Conservation (phyloP, 2,113 vertebrate species). For the Leuciscus idus region DNA sequence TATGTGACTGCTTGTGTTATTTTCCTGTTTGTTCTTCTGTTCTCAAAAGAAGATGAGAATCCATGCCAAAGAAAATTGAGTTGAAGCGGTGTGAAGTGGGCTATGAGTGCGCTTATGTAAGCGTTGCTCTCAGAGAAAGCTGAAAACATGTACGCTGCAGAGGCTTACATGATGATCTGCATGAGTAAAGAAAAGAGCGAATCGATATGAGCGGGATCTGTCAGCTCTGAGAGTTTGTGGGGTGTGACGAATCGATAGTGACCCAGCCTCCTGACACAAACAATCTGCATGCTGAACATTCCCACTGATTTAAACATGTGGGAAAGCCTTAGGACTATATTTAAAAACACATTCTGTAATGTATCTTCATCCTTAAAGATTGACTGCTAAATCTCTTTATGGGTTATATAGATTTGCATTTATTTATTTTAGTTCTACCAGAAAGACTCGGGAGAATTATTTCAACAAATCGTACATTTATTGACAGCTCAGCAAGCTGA, state of each 20-base stretch:
- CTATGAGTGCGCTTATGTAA: constrained; percentile 72
- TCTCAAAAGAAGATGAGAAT: constrained; percentile 36
- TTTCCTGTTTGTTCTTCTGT: constrained; percentile 25
- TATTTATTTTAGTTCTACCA: neutral
- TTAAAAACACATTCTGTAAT: constrained; percentile 24
- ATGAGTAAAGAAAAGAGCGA: constrained; percentile 57
- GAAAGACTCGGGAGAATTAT: no score
- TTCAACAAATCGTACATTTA: no score
- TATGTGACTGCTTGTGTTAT: constrained; percentile 24
- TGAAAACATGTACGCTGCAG: constrained; percentile 34
- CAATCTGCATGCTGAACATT: constrained; percentile 24
- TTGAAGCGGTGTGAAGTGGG: constrained; percentile 56
- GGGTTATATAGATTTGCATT: neutral
- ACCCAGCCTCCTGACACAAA: constrained; percentile 51
- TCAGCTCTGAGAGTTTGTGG: constrained; percentile 42
- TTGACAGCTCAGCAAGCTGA: no score
- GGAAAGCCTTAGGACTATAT: constrained; percentile 3
- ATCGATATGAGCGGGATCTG: constrained; percentile 35
- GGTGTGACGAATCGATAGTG: constrained; percentile 60
- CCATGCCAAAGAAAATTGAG: constrained; percentile 39
- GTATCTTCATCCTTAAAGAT: neutral
- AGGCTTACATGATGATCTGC: constrained; percentile 51
- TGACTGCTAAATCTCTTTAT: neutral
- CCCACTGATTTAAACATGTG: constrained; percentile 23
- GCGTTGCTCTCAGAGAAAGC: constrained; percentile 59